These are phyloP conservation scores for Scaptomyza tumidula DNA, from an alignment of 2,888 invertebrate species.

Conservation along the genomic window DNA sequence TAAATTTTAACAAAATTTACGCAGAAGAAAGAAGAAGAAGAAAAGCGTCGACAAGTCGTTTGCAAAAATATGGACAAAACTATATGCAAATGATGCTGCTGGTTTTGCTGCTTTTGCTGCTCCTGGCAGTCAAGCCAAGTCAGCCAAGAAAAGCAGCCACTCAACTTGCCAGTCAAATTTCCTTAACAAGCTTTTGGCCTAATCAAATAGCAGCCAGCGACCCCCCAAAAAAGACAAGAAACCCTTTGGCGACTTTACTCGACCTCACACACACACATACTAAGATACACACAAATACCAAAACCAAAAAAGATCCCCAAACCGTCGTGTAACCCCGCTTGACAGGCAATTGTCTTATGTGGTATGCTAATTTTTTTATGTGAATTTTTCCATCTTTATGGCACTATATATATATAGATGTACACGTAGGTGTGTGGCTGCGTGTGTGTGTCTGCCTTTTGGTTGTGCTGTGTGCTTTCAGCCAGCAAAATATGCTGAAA, in stretches of 20 bases:
- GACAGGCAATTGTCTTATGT: slow-evolving; percentile 77
- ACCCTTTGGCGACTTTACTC: slow-evolving; percentile 57
- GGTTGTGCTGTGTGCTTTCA: slow-evolving; percentile 34
- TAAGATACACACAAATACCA: not conserved
- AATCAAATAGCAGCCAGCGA: slow-evolving; percentile 64
- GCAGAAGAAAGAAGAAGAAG: slow-evolving; percentile 19
- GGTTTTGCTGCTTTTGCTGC: slow-evolving; percentile 38
- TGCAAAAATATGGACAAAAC: slow-evolving; percentile 72
- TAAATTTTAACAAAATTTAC: slow-evolving; percentile 72
- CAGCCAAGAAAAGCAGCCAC: slow-evolving; percentile 58
- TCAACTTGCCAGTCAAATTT: slow-evolving; percentile 75
- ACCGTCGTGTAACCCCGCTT: slow-evolving; percentile 55
- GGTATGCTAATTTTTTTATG: slow-evolving; percentile 74
- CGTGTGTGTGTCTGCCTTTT: slow-evolving; percentile 1
- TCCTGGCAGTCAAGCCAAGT: slow-evolving; percentile 23
- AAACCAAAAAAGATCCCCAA: slow-evolving; percentile 13
- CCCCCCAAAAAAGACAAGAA: slow-evolving; percentile 30
- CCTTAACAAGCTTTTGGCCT: slow-evolving; percentile 78
- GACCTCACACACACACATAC: slow-evolving; percentile 27
- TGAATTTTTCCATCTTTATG: slow-evolving; percentile 33
- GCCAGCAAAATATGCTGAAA: slow-evolving; percentile 63
- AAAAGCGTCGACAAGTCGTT: slow-evolving; percentile 39
- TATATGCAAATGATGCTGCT: slow-evolving; percentile 70
- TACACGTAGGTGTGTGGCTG: not conserved
- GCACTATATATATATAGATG: not conserved